A percentile compares a stretch with the other conserved stretches of the same genome.
Evolutionary conservation across 2,113 vertebrate genomes (phyloP).

Genomic region (Dromas ardeola): DNA sequence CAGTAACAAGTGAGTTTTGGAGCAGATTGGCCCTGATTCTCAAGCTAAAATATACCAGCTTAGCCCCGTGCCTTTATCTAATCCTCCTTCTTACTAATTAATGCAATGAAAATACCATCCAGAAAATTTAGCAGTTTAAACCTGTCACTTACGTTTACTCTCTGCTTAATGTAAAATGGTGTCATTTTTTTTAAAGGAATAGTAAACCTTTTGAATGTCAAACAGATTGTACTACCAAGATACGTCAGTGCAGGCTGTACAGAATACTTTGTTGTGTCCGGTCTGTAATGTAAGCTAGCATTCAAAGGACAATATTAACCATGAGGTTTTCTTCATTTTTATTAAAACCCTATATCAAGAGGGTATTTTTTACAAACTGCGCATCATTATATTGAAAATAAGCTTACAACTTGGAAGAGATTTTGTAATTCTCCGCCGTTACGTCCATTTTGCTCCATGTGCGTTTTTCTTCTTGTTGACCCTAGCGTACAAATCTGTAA

Average conservation of each 20-base stretch:
- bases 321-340: slow-evolving; percentile 28
- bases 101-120: not conserved
- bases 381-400: slow-evolving; percentile 14
- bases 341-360: not conserved
- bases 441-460: not conserved
- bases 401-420: not conserved
- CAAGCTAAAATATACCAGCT: not conserved
- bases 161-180: slow-evolving; percentile 33
- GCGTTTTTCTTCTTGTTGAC: slow-evolving; percentile 21
- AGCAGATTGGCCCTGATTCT: not conserved
- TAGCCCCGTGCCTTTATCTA: not conserved
- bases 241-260: not conserved
- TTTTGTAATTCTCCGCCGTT: not conserved
- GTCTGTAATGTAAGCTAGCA: not conserved
- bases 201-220: slow-evolving; percentile 19
- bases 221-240: not conserved
- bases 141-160: not conserved
- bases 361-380: not conserved
- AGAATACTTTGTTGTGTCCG: not conserved
- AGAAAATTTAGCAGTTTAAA: slow-evolving; percentile 13
- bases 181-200: not conserved
- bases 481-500: slow-evolving; percentile 58
- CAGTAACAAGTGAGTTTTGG: not conserved
- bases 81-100: slow-evolving; percentile 10
- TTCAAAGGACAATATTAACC: slow-evolving; percentile 12